A percentile compares a stretch with the other conserved stretches of the same genome.
These are phyloP conservation scores for Hirundichthys speculiger DNA, from an alignment of 2,113 vertebrate genomes.

Conservation along the genomic window DNA sequence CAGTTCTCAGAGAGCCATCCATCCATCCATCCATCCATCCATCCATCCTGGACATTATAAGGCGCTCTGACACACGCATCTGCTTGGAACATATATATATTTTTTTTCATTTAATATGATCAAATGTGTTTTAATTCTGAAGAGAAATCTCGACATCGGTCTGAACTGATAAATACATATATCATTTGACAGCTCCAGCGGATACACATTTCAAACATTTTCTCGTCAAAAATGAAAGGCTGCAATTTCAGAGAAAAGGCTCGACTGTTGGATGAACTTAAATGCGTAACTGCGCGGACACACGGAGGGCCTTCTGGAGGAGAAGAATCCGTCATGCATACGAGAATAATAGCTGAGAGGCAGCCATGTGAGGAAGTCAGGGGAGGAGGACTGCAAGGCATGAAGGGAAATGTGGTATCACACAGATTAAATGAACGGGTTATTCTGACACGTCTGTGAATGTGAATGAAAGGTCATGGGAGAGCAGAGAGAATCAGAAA, in stretches of 20 bases:
- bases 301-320: constrained; percentile 67
- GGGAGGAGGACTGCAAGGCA: constrained; percentile 13
- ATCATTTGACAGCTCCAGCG: constrained; percentile 63
- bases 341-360: constrained; percentile 78
- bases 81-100: no score
- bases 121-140: not conserved
- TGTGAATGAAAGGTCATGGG: no score
- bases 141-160: not conserved
- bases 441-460: constrained; percentile 12
- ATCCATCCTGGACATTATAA: no score
- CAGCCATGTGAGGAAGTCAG: constrained; percentile 65
- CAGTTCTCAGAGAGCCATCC: no score
- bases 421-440: constrained; percentile 10
- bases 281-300: constrained; percentile 71
- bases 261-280: constrained; percentile 27
- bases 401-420: constrained; percentile 15
- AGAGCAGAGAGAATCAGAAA: no score
- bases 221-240: not conserved
- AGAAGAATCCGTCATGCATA: constrained; percentile 83
- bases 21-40: no score
- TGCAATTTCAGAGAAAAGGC: not conserved
- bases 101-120: no score
- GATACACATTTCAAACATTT: constrained; percentile 74
- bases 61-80: no score
- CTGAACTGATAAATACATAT: not conserved